These are phyloP conservation scores for Paguma larvata DNA, from an alignment of 2,797 vertebrate species.

Conservation along the genomic window DNA sequence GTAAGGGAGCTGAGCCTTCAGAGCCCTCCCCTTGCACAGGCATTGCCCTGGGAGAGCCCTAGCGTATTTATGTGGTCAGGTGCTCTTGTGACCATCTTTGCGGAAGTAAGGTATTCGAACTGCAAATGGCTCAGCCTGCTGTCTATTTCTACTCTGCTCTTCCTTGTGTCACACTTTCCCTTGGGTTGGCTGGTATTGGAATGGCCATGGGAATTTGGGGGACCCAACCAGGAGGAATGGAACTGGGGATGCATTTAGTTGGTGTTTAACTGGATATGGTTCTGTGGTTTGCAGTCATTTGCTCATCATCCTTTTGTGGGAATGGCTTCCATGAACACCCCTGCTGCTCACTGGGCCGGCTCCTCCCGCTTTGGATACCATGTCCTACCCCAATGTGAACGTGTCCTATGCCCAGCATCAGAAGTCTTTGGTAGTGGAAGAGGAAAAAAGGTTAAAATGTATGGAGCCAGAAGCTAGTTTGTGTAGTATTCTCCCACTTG, in stretches of 20 bases:
- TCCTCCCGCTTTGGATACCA: background rate
- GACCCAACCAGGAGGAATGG: background rate
- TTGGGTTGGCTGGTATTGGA: background rate
- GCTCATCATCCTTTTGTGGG: background rate
- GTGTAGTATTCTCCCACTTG: background rate
- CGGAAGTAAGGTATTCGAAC: background rate
- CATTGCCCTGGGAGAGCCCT: background rate
- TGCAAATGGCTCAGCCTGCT: background rate
- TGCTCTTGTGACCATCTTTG: background rate
- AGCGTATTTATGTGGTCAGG: background rate
- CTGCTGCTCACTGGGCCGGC: background rate
- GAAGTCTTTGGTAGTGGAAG: background rate
- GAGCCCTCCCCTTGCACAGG: background rate
- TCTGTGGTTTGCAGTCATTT: background rate
- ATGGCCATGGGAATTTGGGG: background rate
- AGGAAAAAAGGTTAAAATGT: background rate
- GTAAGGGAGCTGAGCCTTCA: background rate
- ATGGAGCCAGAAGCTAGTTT: background rate
- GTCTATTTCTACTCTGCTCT: background rate
- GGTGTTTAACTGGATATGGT: background rate
- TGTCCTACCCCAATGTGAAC: background rate
- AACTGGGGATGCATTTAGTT: background rate
- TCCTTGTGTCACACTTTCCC: background rate
- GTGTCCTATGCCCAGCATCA: background rate
- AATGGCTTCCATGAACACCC: background rate